Evolutionary conservation across 2,113 vertebrate genomes (phyloP), one percentile per base, ranked within the genome.

Genomic region (Crypturellus undulatus): DNA sequence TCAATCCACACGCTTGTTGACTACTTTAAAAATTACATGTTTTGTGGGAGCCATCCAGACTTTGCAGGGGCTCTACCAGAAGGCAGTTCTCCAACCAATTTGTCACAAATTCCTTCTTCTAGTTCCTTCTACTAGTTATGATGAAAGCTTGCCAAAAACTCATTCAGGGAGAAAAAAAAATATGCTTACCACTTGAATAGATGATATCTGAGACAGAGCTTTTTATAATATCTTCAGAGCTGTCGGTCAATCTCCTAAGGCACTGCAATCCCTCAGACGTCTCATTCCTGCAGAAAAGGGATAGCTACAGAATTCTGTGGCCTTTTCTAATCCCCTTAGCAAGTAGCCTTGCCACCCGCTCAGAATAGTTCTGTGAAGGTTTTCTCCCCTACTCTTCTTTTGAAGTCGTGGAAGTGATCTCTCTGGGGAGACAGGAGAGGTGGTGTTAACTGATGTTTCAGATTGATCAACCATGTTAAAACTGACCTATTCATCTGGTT

Each of bases 221-320:
- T 73, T 87, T 75, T 32, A 52, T 80, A 90, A 49, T 34, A 86
- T 60, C 58, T 95, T 96, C 52, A 64, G 82, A 92, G 78, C 7
- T 38, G 77, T 52, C 36, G 86, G 58, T 16, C 76, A 71, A 38
- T 87, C 64, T 96, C 82, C 78, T 73, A 89, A 95, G 67, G 63
- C 24, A 72, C 34, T 15, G 42, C 73, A 93, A 96, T 88, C 52
- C 26, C 4, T 17, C 75, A 79, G 56, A 76, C 32, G 34, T 67
- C 17, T 56, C 68, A 84, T 69, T 92, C 78, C 56, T 92, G 70
- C 30, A 22, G 38, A 42, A 43, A 54, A 58, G 3, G 10, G 9
- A 79, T 42, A 58, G 22, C 45, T 69, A 84, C 52, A 79, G 56
- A 78, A 47, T 84, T 71, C 65, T 43, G 4, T 38, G 83, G 3